phyloP scores from a whole-genome alignment of 2,797 vertebrate genomes.

The Halcyon chelicuti region DNA sequence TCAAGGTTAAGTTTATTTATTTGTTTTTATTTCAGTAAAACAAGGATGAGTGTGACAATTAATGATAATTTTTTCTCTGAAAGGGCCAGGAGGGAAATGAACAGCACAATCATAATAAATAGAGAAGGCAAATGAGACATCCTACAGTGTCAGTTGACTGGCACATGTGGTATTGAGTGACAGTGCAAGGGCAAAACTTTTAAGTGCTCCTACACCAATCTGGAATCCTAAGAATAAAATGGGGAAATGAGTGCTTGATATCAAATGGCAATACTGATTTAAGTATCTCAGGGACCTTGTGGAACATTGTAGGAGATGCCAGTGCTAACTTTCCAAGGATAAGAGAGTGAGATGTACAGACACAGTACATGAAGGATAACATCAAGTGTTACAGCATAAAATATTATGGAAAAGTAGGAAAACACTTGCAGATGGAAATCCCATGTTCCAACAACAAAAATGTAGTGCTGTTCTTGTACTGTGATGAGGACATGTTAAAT shows the following conservation, averaged over 20 bases:
- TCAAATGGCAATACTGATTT: background rate
- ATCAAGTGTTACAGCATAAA: background rate
- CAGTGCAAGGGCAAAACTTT: conserved; percentile 10
- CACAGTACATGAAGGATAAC: background rate
- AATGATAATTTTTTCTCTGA: background rate
- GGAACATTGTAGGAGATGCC: background rate
- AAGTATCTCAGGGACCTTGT: background rate
- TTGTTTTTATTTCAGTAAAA: background rate
- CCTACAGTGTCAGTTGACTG: background rate
- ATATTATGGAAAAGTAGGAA: background rate
- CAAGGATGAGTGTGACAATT: background rate
- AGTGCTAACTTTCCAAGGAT: background rate
- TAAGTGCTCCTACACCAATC: background rate
- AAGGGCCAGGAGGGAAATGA: background rate
- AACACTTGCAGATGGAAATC: background rate
- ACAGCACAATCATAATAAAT: background rate
- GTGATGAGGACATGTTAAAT: background rate
- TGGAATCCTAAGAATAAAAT: background rate
- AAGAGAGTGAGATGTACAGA: background rate
- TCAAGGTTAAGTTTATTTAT: background rate
- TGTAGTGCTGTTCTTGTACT: fast-evolving
- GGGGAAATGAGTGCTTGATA: background rate
- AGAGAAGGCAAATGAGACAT: conserved; percentile 10
- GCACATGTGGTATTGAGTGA: background rate
- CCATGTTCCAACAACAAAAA: background rate